A percentile compares a stretch with the other conserved stretches of the same genome.
These are phyloP conservation scores for Mimumesa dahlbomi DNA, from an alignment of 2,888 invertebrate species.

Conservation along the genomic window DNA sequence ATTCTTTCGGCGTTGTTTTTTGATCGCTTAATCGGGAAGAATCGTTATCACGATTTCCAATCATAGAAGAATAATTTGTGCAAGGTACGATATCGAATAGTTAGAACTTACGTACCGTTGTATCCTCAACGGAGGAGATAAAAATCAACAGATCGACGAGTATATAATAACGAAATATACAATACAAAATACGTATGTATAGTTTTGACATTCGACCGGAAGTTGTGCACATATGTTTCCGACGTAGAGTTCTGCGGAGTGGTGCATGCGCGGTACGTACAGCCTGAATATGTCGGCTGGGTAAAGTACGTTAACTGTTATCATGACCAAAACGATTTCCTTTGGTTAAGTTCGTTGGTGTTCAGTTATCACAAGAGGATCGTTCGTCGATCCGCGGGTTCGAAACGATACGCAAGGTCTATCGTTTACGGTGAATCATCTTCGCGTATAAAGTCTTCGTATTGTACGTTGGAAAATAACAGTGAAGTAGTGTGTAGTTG, in stretches of 20 bases:
- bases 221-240: constrained; percentile 77
- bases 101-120: background rate
- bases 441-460: constrained; percentile 25
- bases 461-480: constrained; percentile 40
- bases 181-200: background rate
- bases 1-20: too few species aligned
- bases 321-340: constrained; percentile 69
- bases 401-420: too few species aligned
- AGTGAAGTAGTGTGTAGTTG: constrained; percentile 39
- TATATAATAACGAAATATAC: too few species aligned
- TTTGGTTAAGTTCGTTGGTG: constrained; percentile 67
- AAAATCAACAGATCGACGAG: too few species aligned
- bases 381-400: too few species aligned
- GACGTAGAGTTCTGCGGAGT: constrained; percentile 60
- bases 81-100: background rate
- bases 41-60: too few species aligned
- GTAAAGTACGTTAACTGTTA: constrained; percentile 74
- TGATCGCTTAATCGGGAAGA: too few species aligned
- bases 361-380: constrained; percentile 42
- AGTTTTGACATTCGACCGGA: constrained; percentile 74
- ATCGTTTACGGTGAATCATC: background rate
- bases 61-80: too few species aligned
- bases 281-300: constrained; percentile 77
- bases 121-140: too few species aligned
- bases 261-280: constrained; percentile 70